Percentiles rank a stretch among this genome's conserved stretches.
phyloP scores from a whole-genome alignment of 2,888 invertebrate species.

The Argyra leucocephala region DNA sequence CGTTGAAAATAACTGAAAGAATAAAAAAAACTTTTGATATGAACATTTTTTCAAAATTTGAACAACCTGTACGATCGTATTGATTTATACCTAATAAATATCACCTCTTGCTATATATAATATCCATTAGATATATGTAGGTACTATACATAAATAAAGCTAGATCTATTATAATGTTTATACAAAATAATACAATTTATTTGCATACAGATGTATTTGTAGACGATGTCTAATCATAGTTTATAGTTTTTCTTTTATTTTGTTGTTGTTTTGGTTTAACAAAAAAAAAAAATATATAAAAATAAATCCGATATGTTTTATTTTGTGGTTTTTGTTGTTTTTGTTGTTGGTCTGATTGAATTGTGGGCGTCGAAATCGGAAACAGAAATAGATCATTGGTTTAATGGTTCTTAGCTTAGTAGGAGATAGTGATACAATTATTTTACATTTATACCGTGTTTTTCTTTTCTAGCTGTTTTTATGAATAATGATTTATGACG shows the following conservation, averaged over 20 bases:
- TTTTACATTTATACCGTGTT: background rate
- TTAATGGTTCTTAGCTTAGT: constrained; percentile 6
- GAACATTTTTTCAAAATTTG: too few species aligned
- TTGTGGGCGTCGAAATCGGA: constrained; percentile 2
- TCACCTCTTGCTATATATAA: too few species aligned
- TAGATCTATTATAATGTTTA: too few species aligned
- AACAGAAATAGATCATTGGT: constrained; percentile 6
- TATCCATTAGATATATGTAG: too few species aligned
- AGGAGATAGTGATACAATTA: background rate
- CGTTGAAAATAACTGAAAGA: too few species aligned
- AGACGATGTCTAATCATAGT: background rate
- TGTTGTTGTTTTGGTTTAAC: background rate
- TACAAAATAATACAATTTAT: too few species aligned
- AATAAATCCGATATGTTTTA: background rate
- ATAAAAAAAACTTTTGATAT: too few species aligned
- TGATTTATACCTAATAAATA: too few species aligned
- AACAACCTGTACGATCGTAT: too few species aligned
- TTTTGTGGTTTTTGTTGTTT: background rate
- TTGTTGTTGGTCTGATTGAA: constrained; percentile 1
- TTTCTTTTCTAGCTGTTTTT: background rate
- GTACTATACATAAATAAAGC: too few species aligned
- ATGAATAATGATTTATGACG: constrained; percentile 3
- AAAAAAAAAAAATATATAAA: background rate
- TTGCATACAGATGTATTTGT: background rate
- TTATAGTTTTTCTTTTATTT: background rate